phyloP scores from a whole-genome alignment of 2,888 invertebrate species.

The Yponomeuta evonymella region DNA sequence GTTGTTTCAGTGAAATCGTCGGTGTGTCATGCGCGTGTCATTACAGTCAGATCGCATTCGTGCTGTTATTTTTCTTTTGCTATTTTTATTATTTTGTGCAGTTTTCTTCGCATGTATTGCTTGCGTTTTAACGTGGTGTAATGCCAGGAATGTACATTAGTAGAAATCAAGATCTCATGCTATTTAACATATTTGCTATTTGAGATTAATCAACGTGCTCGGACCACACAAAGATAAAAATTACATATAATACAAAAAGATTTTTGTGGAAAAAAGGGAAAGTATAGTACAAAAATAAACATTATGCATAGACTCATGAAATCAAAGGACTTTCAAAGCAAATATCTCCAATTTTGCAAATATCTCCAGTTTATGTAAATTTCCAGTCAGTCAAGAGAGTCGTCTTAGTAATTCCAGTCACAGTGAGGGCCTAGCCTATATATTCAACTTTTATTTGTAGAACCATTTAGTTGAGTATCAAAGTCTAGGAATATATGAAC shows the following conservation, averaged over 20 bases:
- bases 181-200: not conserved
- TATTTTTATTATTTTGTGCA: not conserved
- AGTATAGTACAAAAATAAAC: not conserved
- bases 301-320: not conserved
- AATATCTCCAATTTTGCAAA: not conserved
- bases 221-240: not conserved
- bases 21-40: conserved; percentile 13
- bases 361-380: not conserved
- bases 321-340: not conserved
- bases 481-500: too few species aligned
- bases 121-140: not conserved
- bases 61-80: conserved; percentile 3
- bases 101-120: not conserved
- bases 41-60: conserved; percentile 18
- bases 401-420: not conserved
- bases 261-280: not conserved
- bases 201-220: not conserved
- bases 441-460: too few species aligned
- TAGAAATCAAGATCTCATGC: conserved; percentile 15
- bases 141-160: conserved; percentile 7
- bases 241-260: not conserved
- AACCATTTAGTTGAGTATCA: too few species aligned
- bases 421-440: not conserved
- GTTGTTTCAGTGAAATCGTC: conserved; percentile 14
- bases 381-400: not conserved